Conservation (phyloP, 2,797 vertebrate genomes). For the Rhynchotus rufescens region DNA sequence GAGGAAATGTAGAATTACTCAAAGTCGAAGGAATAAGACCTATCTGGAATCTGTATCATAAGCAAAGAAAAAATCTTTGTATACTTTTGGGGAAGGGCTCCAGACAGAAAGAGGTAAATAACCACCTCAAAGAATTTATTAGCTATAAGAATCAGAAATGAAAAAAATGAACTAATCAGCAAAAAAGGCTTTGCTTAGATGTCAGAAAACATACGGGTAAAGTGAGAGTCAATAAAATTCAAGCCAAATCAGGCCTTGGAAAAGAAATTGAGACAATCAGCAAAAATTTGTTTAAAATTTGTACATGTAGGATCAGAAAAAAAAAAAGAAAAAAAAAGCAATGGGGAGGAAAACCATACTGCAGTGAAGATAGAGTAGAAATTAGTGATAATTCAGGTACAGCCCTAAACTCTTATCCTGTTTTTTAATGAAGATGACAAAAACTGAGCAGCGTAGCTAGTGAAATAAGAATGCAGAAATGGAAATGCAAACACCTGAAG, state of each 20-base stretch:
- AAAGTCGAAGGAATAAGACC: neutral
- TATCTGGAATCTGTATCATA: slow-evolving; percentile 6
- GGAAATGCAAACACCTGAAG: neutral
- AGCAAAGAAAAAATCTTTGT: slow-evolving; percentile 22
- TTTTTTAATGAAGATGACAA: neutral
- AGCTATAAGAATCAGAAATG: neutral
- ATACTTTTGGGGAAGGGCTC: neutral
- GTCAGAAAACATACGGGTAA: neutral
- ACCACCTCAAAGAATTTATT: neutral
- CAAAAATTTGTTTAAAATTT: neutral
- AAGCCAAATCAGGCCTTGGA: neutral
- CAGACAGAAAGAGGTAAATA: neutral
- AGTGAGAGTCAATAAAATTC: neutral
- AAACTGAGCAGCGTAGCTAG: neutral
- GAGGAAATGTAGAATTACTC: slow-evolving; percentile 40
- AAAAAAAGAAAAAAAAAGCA: neutral
- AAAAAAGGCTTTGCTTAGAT: neutral
- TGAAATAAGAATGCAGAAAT: neutral
- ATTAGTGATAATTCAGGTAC: neutral
- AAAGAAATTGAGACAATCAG: neutral
- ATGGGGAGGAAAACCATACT: neutral
- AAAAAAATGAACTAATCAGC: neutral
- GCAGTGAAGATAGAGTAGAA: neutral
- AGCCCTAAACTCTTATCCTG: neutral
- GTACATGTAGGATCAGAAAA: neutral